A percentile compares a stretch with the other conserved stretches of the same genome.
These are phyloP conservation scores for Alaudala cheleensis DNA, from an alignment of 2,113 vertebrate species.

Conservation along the genomic window DNA sequence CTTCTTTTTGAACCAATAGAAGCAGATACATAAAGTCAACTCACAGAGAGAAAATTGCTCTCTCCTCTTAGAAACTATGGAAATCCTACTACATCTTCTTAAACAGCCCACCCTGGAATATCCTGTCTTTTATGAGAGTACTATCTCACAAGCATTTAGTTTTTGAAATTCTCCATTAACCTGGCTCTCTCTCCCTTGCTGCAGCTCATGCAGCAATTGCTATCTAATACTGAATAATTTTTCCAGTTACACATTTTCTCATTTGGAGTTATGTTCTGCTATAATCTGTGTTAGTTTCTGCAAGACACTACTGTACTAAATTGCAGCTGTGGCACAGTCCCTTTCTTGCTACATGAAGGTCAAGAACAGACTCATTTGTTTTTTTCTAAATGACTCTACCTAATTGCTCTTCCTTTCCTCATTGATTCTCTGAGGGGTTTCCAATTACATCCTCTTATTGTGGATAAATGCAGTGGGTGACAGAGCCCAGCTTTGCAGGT, in stretches of 20 bases:
- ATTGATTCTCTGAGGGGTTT: conserved; percentile 45
- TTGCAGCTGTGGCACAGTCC: background rate
- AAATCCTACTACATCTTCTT: background rate
- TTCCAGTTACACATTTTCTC: background rate
- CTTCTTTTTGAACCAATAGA: background rate
- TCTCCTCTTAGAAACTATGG: background rate
- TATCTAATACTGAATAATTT: background rate
- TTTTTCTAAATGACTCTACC: conserved; percentile 9
- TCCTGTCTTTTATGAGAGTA: background rate
- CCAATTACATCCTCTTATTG: background rate
- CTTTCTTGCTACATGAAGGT: conserved; percentile 51
- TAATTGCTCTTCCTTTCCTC: conserved; percentile 37
- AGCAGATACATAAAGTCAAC: background rate
- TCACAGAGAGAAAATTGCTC: background rate
- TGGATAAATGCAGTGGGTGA: background rate
- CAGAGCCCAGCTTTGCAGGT: background rate
- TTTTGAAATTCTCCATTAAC: background rate
- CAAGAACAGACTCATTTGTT: background rate
- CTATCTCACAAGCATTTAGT: background rate
- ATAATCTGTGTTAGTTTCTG: background rate
- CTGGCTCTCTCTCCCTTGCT: background rate
- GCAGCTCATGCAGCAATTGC: background rate
- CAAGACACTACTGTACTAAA: background rate
- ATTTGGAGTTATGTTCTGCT: background rate
- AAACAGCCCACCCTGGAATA: background rate